Evolutionary conservation across 2,888 invertebrate species (phyloP), one percentile per base, ranked within the genome.

Genomic region (Euzophera pinguis): DNA sequence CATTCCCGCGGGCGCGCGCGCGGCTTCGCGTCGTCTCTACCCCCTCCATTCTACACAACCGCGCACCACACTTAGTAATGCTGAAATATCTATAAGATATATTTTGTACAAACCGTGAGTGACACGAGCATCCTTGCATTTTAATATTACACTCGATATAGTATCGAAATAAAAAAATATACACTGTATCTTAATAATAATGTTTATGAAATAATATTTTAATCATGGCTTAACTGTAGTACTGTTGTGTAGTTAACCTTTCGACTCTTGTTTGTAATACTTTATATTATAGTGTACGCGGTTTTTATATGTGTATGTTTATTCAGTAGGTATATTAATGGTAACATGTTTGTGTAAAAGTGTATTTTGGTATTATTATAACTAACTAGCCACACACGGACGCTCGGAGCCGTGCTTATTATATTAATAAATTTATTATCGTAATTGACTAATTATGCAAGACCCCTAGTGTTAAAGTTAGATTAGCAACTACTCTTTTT

Each of bases 381-480:
- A 76, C 66, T 75, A 73, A 75, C 66, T 68, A 71, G 71, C 67
- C 64, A 75, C 69, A 64, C 62, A 54, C 47, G 41, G 68, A 65
- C 65, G 64, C 60, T 64, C 63, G 59, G 53, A 13, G 59, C 61
- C 59, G 65, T 56, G 69, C 62, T 67, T 9, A 68, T 65, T 43
- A 69, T 71, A 76, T 76, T 75, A 79, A 83, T 88, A 84, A 75
- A 87, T 81, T 90, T 89, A 90, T 81, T 75, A 91, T 91, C 91
- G 91, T 91, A 91, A 91, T 91, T 91, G 91, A 91, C 91, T 91
- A 91, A 91, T 91, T 91, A 87, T 81, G 84, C 77, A 78, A 79
- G 67, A 78, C 75, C 86, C 84, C 76, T 89, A 89, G 87, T 74
- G 81, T 84, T 87, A 81, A 84, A 72, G 65, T 81, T 85, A 89